Evolutionary conservation across 1,140 invertebrate genomes (phyloP), one percentile per base, ranked within the genome.

Genomic region (Ips typographus): DNA sequence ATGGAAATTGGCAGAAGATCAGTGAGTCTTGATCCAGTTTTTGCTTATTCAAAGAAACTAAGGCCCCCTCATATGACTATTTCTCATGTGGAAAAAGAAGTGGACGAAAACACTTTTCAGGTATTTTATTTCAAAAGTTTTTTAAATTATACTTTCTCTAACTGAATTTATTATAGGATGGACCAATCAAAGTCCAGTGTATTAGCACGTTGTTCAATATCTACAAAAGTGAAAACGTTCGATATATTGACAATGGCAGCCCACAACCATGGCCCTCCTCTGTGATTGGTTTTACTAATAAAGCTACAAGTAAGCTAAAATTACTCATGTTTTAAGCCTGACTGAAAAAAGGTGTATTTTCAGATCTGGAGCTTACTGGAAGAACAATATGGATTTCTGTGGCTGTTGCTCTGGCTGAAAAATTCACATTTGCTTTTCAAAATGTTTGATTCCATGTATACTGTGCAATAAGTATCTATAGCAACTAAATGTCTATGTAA

Each of bases 211-310:
- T 69, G 39, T 69, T 69, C 43, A 51, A 69, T 49, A 47, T 69
- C 36, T 69, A 69, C 39, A 52, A 44, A 40, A 63, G 67, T 63
- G 67, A 62, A 44, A 55, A 69, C 36, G 59, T 69, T 1, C 40
- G 67, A 57, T 69, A 63, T 69, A 62, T 69, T 39, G 67, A 69
- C 6, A 53, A 62, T 47, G 22, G 47, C 37, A 44, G 67, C 40
- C 59, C 59, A 37, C 57, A 69, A 37, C 67, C 59, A 7, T 69
- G 67, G 67, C 59, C 67, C 43, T 62, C 67, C 39, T 63, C 67
- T 40, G 57, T 59, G 8, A 59, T 59, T 40, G 57, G 57, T 8
- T 8, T 36, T 42, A 6, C 57, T 3, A 49, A 49, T 22, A 22
- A 22, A 49, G 44, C 22, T 49, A 6, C 7, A 22, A 22, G 44